Conservation (phyloP, 2,797 vertebrate genomes). For the Anguilla obscura region DNA sequence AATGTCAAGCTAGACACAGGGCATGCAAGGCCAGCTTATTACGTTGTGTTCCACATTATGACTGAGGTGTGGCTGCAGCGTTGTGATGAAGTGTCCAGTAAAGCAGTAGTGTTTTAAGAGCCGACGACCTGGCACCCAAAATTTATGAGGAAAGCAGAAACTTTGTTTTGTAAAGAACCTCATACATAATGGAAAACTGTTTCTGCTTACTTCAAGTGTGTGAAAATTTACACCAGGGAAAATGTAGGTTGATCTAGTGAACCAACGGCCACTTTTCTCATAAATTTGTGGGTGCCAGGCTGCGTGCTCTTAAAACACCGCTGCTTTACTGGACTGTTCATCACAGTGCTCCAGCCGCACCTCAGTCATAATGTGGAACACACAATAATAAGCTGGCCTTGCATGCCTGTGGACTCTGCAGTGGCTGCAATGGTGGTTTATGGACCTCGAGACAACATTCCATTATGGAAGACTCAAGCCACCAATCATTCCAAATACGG, state of each 20-base stretch:
- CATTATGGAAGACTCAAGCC: slow-evolving; percentile 16
- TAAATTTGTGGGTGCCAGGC: neutral
- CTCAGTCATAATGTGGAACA: slow-evolving; percentile 5
- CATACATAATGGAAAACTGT: neutral
- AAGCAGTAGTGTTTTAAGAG: neutral
- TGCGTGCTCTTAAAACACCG: neutral
- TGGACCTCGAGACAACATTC: slow-evolving; percentile 18
- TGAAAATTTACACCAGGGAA: neutral
- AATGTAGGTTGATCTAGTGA: neutral
- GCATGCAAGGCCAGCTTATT: neutral
- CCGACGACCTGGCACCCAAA: neutral
- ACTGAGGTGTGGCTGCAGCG: neutral
- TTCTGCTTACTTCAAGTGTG: neutral
- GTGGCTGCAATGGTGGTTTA: neutral
- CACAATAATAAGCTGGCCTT: neutral
- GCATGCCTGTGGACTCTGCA: neutral
- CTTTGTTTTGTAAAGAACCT: neutral
- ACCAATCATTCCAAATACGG: slow-evolving; percentile 3
- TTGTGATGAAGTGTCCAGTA: neutral
- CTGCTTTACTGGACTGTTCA: neutral
- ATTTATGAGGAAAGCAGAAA: neutral
- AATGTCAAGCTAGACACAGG: neutral
- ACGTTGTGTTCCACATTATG: slow-evolving; percentile 8
- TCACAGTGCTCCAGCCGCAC: neutral
- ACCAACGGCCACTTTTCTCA: neutral